Conservation (phyloP, 2,113 vertebrate genomes). For the Phylloscopus trochilus region DNA sequence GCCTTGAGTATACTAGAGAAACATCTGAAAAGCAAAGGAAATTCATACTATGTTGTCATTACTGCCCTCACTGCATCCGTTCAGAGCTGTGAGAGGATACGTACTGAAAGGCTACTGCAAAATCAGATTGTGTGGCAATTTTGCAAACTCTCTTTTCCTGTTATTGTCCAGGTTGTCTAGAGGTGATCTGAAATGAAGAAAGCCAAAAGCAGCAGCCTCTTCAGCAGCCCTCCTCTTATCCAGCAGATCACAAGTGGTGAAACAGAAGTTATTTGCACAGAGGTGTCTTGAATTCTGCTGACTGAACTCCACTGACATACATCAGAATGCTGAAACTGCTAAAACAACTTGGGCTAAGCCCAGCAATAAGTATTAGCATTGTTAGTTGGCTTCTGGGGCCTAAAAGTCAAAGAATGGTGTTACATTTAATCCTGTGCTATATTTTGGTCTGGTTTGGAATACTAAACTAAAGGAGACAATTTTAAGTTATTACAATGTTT, state of each 20-base stretch:
- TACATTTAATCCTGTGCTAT: not conserved
- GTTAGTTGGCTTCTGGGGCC: not conserved
- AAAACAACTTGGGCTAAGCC: not conserved
- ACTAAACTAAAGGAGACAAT: not conserved
- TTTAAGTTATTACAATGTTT: not conserved
- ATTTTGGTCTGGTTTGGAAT: not conserved
- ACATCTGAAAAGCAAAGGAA: not conserved
- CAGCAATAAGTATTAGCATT: not conserved
- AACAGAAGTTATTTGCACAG: not conserved
- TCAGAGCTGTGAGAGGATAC: not conserved
- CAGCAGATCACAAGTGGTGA: not conserved
- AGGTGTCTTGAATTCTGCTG: not conserved
- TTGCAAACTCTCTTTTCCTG: not conserved
- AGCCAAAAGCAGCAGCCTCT: not conserved
- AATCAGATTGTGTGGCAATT: not conserved
- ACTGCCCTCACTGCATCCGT: not conserved
- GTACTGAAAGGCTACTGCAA: not conserved
- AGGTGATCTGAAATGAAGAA: not conserved
- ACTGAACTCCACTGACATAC: not conserved
- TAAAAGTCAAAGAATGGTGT: not conserved
- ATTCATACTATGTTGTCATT: accelerated
- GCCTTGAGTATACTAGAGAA: not conserved
- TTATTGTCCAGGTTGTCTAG: not conserved
- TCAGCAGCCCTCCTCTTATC: accelerated
- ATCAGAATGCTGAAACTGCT: not conserved